A percentile compares a stretch with the other conserved stretches of the same genome.
Conservation (phyloP, 2,113 vertebrate species). For the Seriola aureovittata region DNA sequence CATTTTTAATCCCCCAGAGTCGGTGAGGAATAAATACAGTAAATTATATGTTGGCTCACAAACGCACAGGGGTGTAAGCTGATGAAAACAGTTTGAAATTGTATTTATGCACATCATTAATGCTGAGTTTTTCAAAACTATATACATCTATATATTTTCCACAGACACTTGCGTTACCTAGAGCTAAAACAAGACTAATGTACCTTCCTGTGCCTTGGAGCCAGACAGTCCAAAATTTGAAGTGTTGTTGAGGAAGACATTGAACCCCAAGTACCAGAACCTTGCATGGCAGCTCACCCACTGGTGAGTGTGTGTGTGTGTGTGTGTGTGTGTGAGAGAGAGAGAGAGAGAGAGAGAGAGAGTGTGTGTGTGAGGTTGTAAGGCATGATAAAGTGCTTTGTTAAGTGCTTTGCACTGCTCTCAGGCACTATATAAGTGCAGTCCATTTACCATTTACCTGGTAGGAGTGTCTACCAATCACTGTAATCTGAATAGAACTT, state of each 20-base stretch:
- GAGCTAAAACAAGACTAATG: not conserved
- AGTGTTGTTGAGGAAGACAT: not conserved
- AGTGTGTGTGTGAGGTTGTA: not conserved
- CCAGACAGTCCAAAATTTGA: not conserved
- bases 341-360: too few relatives aligned
- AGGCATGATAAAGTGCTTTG: constrained; percentile 37
- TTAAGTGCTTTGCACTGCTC: constrained; percentile 39
- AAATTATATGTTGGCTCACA: constrained; percentile 19
- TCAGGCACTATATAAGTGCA: constrained; percentile 46
- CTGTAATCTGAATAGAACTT: constrained; percentile 18
- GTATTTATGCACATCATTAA: not conserved
- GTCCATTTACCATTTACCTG: constrained; percentile 49
- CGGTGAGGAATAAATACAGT: constrained; percentile 17
- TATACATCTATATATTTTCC: not conserved
- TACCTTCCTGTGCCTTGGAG: not conserved
- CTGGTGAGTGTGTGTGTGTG: not conserved
- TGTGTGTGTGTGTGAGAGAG: not conserved
- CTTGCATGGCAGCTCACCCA: not conserved
- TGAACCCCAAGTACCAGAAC: not conserved
- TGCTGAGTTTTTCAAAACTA: not conserved
- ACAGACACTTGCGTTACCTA: not conserved
- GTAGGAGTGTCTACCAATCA: constrained; percentile 43
- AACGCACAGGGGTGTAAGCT: not conserved
- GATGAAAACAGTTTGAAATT: not conserved
- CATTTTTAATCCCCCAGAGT: constrained; percentile 7